These are phyloP conservation scores for Prolemur simus DNA, from an alignment of 2,113 vertebrate genomes.

Conservation along the genomic window DNA sequence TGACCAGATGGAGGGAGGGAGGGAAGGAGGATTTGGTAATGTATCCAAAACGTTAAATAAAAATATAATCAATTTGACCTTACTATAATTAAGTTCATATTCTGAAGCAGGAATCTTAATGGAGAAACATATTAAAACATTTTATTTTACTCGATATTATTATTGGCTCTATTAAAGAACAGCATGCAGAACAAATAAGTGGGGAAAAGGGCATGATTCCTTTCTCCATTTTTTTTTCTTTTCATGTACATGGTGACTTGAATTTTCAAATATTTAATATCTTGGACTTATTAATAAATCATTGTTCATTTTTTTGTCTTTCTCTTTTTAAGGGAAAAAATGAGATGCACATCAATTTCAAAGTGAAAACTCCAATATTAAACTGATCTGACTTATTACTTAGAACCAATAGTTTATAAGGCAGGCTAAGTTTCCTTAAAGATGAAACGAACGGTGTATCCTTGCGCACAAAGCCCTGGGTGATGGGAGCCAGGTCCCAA, in stretches of 20 bases:
- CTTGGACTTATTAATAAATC: neutral
- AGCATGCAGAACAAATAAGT: neutral
- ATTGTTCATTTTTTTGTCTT: neutral
- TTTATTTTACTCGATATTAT: neutral
- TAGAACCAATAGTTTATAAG: neutral
- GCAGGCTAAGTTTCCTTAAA: neutral
- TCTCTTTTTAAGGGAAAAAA: neutral
- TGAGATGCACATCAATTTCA: neutral
- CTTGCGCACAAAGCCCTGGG: no score
- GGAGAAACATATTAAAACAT: neutral
- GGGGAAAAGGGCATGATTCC: neutral
- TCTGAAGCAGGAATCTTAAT: neutral
- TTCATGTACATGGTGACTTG: neutral
- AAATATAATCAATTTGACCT: neutral
- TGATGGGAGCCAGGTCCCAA: accelerated
- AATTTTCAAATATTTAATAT: neutral
- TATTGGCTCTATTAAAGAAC: neutral
- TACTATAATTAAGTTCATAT: neutral
- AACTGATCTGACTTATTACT: neutral
- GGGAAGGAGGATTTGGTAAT: neutral
- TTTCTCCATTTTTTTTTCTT: neutral
- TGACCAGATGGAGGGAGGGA: neutral
- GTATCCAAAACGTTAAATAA: neutral
- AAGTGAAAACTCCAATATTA: neutral
- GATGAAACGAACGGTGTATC: neutral